Percentiles rank a stretch among this genome's conserved stretches.
Evolutionary conservation across 2,797 vertebrate genomes (phyloP).

Genomic region (Microcaecilia unicolor): DNA sequence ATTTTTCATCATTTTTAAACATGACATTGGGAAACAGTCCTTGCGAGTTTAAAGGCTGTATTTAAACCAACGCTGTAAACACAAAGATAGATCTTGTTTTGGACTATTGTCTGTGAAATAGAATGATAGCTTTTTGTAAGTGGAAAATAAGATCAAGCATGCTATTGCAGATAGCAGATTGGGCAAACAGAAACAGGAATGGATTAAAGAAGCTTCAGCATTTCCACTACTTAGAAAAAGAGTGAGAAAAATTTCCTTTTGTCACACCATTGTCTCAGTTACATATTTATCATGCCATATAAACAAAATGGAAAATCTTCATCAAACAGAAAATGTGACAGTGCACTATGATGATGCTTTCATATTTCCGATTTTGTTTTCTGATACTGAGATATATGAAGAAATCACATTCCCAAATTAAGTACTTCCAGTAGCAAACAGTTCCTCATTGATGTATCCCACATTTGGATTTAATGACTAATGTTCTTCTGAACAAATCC

Average conservation of each 20-base stretch:
- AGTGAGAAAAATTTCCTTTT: slow-evolving; percentile 42
- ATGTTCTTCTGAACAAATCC: slow-evolving; percentile 74
- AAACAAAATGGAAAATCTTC: slow-evolving; percentile 60
- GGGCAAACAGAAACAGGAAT: slow-evolving; percentile 27
- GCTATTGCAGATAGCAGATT: slow-evolving; percentile 25
- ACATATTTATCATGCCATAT: slow-evolving; percentile 77
- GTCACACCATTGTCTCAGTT: slow-evolving; percentile 64
- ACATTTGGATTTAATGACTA: slow-evolving; percentile 49
- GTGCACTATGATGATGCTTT: slow-evolving; percentile 65
- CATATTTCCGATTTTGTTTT: slow-evolving; percentile 65
- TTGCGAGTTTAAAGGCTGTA: slow-evolving; percentile 18
- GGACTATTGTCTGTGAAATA: slow-evolving; percentile 25
- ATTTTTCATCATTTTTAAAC: slow-evolving; percentile 11
- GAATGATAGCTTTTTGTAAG: slow-evolving; percentile 25
- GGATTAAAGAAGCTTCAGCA: slow-evolving; percentile 23
- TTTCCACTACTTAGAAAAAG: slow-evolving; percentile 35
- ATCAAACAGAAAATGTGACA: slow-evolving; percentile 66
- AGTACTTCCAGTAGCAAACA: slow-evolving; percentile 72
- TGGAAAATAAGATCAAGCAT: slow-evolving; percentile 28
- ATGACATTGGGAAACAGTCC: slow-evolving; percentile 8
- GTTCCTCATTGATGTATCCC: slow-evolving; percentile 63
- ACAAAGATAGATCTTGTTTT: slow-evolving; percentile 32
- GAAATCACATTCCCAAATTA: slow-evolving; percentile 69
- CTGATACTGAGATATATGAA: slow-evolving; percentile 67
- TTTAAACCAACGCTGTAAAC: slow-evolving; percentile 29